phyloP scores from a whole-genome alignment of 2,113 vertebrate species.

The Platichthys flesus region DNA sequence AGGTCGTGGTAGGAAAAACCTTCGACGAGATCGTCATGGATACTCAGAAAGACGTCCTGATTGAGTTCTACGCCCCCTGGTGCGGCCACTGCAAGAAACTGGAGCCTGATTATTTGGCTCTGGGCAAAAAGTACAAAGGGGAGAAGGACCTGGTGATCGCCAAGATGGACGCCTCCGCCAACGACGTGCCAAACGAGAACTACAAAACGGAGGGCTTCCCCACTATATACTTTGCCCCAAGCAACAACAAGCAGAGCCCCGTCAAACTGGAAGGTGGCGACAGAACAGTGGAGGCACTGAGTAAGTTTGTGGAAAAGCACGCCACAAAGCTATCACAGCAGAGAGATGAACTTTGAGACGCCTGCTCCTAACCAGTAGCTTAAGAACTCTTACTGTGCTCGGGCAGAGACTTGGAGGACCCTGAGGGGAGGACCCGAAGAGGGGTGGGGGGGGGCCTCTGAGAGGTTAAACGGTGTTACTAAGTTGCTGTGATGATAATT shows the following conservation, averaged over 20 bases:
- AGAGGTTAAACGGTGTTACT: slow-evolving; percentile 60
- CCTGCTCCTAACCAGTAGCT: background rate
- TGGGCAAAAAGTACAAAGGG: slow-evolving; percentile 94
- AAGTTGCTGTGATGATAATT: slow-evolving; percentile 56
- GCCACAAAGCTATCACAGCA: slow-evolving; percentile 83
- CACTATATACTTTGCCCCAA: slow-evolving; percentile 93
- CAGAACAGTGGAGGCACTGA: slow-evolving; percentile 91
- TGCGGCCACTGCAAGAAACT: slow-evolving; percentile 97
- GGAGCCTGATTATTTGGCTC: slow-evolving; percentile 88
- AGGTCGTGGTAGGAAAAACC: slow-evolving; percentile 94
- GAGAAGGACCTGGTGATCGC: slow-evolving; percentile 93
- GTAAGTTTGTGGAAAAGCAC: slow-evolving; percentile 93
- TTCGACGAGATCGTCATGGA: slow-evolving; percentile 95
- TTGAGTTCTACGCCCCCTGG: slow-evolving; percentile 98
- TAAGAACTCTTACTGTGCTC: slow-evolving; percentile 57
- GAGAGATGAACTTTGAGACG: slow-evolving; percentile 90
- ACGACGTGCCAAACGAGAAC: slow-evolving; percentile 86
- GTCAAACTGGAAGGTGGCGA: slow-evolving; percentile 90
- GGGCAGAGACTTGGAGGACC: slow-evolving; percentile 18
- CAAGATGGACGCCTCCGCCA: slow-evolving; percentile 97
- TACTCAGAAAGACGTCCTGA: slow-evolving; percentile 90
- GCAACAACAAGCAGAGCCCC: slow-evolving; percentile 90
- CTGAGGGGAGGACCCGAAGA: background rate
- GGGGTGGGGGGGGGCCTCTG: background rate
- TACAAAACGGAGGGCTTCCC: slow-evolving; percentile 96